These are phyloP conservation scores for Eidolon dupreanum DNA, from an alignment of 2,797 vertebrate species.

Conservation along the genomic window DNA sequence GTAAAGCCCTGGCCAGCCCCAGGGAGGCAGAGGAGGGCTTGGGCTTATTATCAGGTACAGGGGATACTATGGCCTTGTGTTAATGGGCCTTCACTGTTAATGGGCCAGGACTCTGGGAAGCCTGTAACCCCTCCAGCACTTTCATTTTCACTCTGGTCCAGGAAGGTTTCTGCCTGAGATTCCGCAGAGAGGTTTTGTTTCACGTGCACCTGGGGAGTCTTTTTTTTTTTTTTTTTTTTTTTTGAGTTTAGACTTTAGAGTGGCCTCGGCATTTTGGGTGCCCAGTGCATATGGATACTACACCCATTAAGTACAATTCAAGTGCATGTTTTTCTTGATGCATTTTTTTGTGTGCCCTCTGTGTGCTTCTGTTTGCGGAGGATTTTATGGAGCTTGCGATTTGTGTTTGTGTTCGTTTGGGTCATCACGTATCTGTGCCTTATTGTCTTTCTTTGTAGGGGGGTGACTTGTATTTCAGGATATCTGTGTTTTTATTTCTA, in stretches of 20 bases:
- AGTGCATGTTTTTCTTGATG: not conserved
- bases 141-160: constrained; percentile 73
- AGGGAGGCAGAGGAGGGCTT: not conserved
- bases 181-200: constrained; percentile 21
- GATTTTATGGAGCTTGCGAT: not conserved
- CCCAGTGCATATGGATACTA: not conserved
- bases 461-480: constrained; percentile 12
- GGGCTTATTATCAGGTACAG: not conserved
- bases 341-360: not conserved
- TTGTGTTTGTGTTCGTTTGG: not conserved
- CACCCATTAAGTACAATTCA: not conserved
- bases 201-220: constrained; percentile 22
- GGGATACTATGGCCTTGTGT: not conserved
- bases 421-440: not conserved
- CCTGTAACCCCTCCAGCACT: constrained; percentile 40
- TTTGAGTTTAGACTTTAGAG: not conserved
- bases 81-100: not conserved
- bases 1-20: not conserved
- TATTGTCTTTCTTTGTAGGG: not conserved
- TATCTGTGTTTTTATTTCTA: constrained; percentile 22
- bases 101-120: constrained; percentile 34
- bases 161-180: not conserved
- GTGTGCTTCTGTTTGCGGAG: not conserved
- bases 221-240: not conserved
- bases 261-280: not conserved